Conservation (phyloP, 2,888 invertebrate genomes). For the Limnephilus marmoratus region DNA sequence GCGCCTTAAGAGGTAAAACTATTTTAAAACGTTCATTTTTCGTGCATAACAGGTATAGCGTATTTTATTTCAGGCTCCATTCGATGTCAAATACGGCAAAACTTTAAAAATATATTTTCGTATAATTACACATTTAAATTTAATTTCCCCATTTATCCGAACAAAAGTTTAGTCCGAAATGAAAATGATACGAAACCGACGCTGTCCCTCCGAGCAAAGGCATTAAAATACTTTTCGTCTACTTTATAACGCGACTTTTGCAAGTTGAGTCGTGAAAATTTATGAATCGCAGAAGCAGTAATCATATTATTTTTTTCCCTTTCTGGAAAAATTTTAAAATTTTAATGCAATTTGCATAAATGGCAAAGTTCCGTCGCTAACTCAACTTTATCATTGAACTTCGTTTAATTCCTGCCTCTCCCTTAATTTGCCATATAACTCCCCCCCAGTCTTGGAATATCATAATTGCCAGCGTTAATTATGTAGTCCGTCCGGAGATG, state of each 20-base stretch:
- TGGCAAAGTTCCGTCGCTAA: constrained; percentile 14
- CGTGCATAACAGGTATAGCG: neutral
- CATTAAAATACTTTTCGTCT: neutral
- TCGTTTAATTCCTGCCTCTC: constrained; percentile 9
- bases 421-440: neutral
- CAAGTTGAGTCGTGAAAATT: constrained; percentile 7
- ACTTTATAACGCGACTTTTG: constrained; percentile 3
- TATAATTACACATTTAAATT: neutral
- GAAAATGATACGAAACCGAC: neutral
- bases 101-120: neutral
- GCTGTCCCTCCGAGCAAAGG: neutral
- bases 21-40: too few relatives aligned
- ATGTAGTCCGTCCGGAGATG: neutral
- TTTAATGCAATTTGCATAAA: constrained; percentile 25
- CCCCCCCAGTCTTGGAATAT: neutral
- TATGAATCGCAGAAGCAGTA: neutral
- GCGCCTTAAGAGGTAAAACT: too few relatives aligned
- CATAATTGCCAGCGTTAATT: constrained; percentile 32
- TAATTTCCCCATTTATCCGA: neutral
- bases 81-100: neutral
- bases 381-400: constrained; percentile 34
- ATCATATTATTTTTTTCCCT: constrained; percentile 8
- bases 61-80: neutral
- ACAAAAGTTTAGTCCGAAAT: neutral
- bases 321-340: neutral